A percentile compares a stretch with the other conserved stretches of the same genome.
These are phyloP conservation scores for Brachyptera risi DNA, from an alignment of 2,888 invertebrate species.

Conservation along the genomic window DNA sequence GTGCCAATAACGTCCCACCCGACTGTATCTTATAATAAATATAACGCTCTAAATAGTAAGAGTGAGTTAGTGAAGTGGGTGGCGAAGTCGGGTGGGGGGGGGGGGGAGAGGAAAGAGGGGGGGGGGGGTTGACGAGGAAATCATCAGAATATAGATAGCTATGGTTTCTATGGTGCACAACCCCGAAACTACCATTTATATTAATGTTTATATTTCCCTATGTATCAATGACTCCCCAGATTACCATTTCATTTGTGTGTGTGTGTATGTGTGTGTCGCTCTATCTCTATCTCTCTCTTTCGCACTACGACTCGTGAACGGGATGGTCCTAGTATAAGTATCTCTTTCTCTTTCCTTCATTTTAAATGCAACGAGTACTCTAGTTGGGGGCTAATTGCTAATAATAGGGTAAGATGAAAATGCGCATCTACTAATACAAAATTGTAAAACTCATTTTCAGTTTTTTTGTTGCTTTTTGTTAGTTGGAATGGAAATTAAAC, in stretches of 20 bases:
- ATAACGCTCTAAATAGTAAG: slow-evolving; percentile 5
- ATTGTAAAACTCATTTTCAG: background rate
- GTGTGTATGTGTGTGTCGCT: too few species aligned
- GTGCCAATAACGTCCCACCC: background rate
- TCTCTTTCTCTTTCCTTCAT: slow-evolving; percentile 29
- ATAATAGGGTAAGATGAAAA: slow-evolving; percentile 34
- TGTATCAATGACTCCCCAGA: slow-evolving; percentile 36
- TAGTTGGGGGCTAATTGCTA: slow-evolving; percentile 34
- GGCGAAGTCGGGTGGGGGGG: background rate
- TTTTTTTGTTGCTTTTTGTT: background rate
- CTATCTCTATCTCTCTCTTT: background rate
- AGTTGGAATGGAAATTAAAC: background rate
- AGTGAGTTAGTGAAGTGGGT: slow-evolving; percentile 10
- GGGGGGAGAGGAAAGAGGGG: background rate
- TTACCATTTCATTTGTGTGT: slow-evolving; percentile 30
- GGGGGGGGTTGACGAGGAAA: slow-evolving; percentile 3
- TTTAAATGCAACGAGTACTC: slow-evolving; percentile 35
- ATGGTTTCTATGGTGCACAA: slow-evolving; percentile 10
- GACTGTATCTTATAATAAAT: slow-evolving; percentile 17
- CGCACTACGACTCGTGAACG: too few species aligned
- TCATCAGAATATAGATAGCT: slow-evolving; percentile 22
- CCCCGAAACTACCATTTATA: slow-evolving; percentile 34
- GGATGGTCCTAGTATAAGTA: background rate
- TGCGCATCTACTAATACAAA: slow-evolving; percentile 3
- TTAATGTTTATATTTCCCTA: slow-evolving; percentile 36